phyloP scores from a whole-genome alignment of 2,888 invertebrate species.

The Drosophila histrio region DNA sequence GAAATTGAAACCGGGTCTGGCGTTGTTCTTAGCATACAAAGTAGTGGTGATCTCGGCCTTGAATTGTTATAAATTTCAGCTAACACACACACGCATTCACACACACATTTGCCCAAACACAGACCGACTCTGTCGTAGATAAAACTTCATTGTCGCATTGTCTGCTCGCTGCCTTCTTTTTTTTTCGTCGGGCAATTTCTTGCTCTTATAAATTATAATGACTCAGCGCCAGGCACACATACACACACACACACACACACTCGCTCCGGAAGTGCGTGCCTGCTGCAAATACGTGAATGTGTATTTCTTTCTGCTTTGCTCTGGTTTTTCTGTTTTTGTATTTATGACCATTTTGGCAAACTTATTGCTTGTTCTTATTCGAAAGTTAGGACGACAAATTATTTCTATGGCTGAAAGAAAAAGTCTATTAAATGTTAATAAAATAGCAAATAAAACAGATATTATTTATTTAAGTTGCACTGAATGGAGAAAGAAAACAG shows the following conservation, averaged over 20 bases:
- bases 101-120: background rate
- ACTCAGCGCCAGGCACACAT: conserved; percentile 61
- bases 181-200: conserved; percentile 33
- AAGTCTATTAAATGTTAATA: conserved; percentile 53
- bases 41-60: conserved; percentile 60
- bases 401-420: conserved; percentile 21
- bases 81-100: conserved; percentile 5
- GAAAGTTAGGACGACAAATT: conserved; percentile 34
- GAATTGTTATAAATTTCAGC: conserved; percentile 67
- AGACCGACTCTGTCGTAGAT: conserved; percentile 19
- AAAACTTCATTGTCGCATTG: conserved; percentile 71
- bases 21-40: conserved; percentile 62
- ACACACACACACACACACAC: conserved; percentile 9
- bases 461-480: conserved; percentile 33
- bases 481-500: background rate
- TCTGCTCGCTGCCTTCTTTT: conserved; percentile 35
- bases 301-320: conserved; percentile 14
- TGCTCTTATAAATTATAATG: conserved; percentile 72
- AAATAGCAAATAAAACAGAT: conserved; percentile 39
- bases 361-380: conserved; percentile 56
- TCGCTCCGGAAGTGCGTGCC: conserved; percentile 62
- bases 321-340: conserved; percentile 38
- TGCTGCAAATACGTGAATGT: conserved; percentile 11
- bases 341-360: conserved; percentile 60
- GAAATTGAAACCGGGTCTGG: conserved; percentile 51